Percentiles rank a stretch among this genome's conserved stretches.
These are phyloP conservation scores for Colius striatus DNA, from an alignment of 2,113 vertebrate genomes.

Conservation along the genomic window DNA sequence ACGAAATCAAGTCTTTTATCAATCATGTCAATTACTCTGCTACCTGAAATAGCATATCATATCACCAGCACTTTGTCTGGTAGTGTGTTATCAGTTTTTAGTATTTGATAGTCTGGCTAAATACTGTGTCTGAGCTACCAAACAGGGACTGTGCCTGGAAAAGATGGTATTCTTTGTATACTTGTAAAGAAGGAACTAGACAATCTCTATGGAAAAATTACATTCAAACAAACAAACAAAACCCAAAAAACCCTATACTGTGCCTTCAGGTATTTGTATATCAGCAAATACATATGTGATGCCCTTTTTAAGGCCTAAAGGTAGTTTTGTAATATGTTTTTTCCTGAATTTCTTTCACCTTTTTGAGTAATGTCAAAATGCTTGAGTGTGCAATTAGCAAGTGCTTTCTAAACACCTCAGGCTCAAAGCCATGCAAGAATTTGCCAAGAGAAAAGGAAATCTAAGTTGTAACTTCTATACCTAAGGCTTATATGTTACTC, in stretches of 20 bases:
- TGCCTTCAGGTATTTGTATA: background rate
- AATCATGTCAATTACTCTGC: background rate
- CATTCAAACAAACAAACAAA: background rate
- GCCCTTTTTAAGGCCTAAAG: background rate
- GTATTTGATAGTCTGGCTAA: background rate
- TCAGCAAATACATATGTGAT: fast-evolving
- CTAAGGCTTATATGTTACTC: background rate
- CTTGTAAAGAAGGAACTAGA: background rate
- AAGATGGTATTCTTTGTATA: background rate
- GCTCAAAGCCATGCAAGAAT: background rate
- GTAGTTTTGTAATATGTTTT: background rate
- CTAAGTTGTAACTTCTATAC: background rate
- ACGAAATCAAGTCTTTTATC: background rate
- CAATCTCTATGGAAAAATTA: background rate
- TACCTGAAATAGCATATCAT: background rate
- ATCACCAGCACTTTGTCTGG: background rate
- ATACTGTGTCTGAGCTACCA: background rate
- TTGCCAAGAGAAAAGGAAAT: background rate
- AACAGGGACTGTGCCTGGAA: background rate
- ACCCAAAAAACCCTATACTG: background rate
- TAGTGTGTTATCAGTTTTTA: background rate
- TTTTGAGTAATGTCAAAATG: background rate
- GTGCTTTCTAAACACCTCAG: background rate
- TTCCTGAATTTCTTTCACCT: background rate
- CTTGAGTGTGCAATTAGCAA: background rate